phyloP scores from a whole-genome alignment of 2,888 invertebrate species.

The Drosophila leonis region DNA sequence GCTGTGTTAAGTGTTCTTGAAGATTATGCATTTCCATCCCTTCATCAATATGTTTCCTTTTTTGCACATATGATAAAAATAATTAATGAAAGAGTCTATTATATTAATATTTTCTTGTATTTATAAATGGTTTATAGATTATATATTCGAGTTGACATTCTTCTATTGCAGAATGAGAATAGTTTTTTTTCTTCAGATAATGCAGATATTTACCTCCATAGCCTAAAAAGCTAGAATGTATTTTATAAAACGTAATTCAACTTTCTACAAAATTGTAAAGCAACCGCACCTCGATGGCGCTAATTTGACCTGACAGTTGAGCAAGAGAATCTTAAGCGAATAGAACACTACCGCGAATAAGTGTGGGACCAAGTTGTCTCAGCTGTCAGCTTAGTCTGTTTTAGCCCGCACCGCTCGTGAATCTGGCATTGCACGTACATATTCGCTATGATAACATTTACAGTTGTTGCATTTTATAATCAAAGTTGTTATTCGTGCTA shows the following conservation, averaged over 20 bases:
- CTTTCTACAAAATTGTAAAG: slow-evolving; percentile 21
- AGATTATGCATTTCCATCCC: too few species aligned
- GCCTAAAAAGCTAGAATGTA: background rate
- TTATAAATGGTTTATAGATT: too few species aligned
- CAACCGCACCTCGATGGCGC: slow-evolving; percentile 34
- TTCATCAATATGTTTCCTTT: too few species aligned
- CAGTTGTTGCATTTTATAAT: slow-evolving; percentile 79
- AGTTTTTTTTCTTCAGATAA: background rate
- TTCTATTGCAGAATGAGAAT: background rate
- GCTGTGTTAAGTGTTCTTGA: too few species aligned
- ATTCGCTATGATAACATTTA: slow-evolving; percentile 72
- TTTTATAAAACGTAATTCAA: slow-evolving; percentile 37
- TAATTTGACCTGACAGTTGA: slow-evolving; percentile 56
- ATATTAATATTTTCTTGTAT: too few species aligned
- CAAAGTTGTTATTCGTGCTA: slow-evolving; percentile 75
- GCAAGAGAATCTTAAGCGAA: slow-evolving; percentile 36
- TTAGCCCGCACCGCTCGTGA: background rate
- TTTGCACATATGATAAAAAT: too few species aligned
- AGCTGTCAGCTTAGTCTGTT: slow-evolving; percentile 28
- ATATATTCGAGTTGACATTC: too few species aligned
- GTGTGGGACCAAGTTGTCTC: slow-evolving; percentile 11
- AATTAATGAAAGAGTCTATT: too few species aligned
- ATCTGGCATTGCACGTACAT: slow-evolving; percentile 56
- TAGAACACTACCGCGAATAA: slow-evolving; percentile 43
- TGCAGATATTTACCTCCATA: background rate